Conservation (phyloP, 1,140 invertebrate species). For the Papilio aristodemus region DNA sequence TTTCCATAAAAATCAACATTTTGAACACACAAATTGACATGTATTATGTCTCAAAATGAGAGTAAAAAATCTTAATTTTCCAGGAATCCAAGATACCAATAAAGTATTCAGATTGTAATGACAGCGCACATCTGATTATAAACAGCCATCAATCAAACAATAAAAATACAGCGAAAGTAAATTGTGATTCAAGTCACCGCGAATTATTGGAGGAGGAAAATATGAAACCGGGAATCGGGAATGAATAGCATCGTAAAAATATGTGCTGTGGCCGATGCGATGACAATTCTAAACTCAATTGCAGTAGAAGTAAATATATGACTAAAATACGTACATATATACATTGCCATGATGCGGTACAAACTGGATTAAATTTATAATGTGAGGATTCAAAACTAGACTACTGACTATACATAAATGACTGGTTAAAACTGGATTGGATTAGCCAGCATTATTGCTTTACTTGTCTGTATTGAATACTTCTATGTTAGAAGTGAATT, state of each 20-base stretch:
- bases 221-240: neutral
- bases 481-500: no score
- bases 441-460: no score
- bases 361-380: no score
- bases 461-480: no score
- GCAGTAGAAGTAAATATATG: no score
- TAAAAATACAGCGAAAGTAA: slow-evolving; percentile 20
- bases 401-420: no score
- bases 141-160: slow-evolving; percentile 21
- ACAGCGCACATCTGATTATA: neutral
- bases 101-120: slow-evolving; percentile 4
- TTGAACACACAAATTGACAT: no score
- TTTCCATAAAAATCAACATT: no score
- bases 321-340: no score
- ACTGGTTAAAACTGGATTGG: no score
- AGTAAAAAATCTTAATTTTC: slow-evolving; percentile 1
- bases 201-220: slow-evolving; percentile 5
- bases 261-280: neutral
- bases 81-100: slow-evolving; percentile 8
- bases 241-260: neutral
- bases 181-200: neutral
- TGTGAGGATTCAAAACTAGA: no score
- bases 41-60: neutral
- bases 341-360: no score
- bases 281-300: neutral